Percentiles rank a stretch among this genome's conserved stretches.
Conservation (phyloP, 2,113 vertebrate species). For the Tenebrosternarchus preto region DNA sequence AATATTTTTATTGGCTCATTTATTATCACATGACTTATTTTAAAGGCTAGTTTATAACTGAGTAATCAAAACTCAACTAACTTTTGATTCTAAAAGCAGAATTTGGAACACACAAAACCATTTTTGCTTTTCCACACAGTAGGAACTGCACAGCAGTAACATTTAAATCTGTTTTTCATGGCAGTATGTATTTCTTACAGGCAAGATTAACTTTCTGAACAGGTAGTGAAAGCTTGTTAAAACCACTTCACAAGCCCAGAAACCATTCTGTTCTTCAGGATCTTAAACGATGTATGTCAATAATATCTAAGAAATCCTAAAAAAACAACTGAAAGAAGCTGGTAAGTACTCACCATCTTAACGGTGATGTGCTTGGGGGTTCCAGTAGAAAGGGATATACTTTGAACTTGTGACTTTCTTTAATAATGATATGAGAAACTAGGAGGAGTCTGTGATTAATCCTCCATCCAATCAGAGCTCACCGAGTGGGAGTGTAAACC, state of each 20-base stretch:
- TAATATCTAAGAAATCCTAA: background rate
- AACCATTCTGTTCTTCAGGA: background rate
- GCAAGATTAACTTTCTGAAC: background rate
- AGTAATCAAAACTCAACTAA: no score
- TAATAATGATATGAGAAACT: constrained; percentile 19
- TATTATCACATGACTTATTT: background rate
- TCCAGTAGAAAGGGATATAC: background rate
- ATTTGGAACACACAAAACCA: background rate
- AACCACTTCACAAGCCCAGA: background rate
- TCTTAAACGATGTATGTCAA: background rate
- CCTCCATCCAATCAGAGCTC: constrained; percentile 18
- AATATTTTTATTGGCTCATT: no score
- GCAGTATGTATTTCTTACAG: background rate
- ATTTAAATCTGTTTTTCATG: background rate
- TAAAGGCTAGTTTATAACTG: background rate
- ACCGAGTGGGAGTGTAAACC: background rate
- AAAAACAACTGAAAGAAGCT: background rate
- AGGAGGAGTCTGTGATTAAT: background rate
- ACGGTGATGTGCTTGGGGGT: background rate
- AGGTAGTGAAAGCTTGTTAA: background rate
- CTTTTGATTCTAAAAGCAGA: background rate
- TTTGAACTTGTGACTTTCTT: background rate
- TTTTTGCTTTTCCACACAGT: background rate
- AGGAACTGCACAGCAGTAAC: background rate
- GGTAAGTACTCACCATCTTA: constrained; percentile 48